These are phyloP conservation scores for Dasysyrphus albostriatus DNA, from an alignment of 2,888 invertebrate genomes.

Conservation along the genomic window DNA sequence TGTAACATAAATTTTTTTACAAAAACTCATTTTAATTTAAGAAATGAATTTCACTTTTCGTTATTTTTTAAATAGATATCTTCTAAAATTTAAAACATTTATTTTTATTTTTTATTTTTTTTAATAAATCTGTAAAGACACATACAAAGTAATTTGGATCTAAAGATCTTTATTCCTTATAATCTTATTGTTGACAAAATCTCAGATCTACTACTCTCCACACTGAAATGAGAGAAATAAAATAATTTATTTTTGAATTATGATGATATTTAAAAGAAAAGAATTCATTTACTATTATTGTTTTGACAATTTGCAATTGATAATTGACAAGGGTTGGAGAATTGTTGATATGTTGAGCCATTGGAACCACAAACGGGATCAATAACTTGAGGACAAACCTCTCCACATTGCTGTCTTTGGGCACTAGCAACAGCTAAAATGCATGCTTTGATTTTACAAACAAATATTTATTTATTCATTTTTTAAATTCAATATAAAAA, in stretches of 20 bases:
- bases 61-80: too few relatives aligned
- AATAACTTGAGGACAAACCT: not conserved
- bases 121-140: too few relatives aligned
- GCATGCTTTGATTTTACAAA: not conserved
- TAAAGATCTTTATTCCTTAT: too few relatives aligned
- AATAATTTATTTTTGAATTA: not conserved
- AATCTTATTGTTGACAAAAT: not conserved
- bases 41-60: too few relatives aligned
- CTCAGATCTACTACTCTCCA: not conserved
- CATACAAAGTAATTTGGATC: too few relatives aligned
- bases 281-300: not conserved
- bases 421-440: too few relatives aligned
- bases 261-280: not conserved
- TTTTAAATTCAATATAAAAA: not conserved
- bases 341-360: not conserved
- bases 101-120: too few relatives aligned
- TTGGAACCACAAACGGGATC: not conserved
- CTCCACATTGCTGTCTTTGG: not conserved
- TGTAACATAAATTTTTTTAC: too few relatives aligned
- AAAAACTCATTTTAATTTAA: too few relatives aligned
- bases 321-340: not conserved
- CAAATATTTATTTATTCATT: not conserved
- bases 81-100: too few relatives aligned
- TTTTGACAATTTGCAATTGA: not conserved
- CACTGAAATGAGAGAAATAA: not conserved